Evolutionary conservation across 2,888 invertebrate genomes (phyloP).

Genomic region (Papilio demoleus): DNA sequence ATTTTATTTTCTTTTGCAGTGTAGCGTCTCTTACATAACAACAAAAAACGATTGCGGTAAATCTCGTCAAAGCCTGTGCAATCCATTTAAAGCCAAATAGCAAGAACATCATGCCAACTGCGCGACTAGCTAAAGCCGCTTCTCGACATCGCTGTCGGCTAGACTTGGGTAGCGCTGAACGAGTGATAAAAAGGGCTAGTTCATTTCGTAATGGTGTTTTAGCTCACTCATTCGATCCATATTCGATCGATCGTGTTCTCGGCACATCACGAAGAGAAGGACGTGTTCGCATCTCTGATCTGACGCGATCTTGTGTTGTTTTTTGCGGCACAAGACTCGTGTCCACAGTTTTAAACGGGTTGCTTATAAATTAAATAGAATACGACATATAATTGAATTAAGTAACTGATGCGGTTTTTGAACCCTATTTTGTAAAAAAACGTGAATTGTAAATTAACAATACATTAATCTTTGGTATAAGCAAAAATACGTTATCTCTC

Average conservation of each 20-base stretch:
- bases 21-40: background rate
- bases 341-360: too few species aligned
- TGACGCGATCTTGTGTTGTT: background rate
- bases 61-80: conserved; percentile 21
- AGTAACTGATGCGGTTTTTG: background rate
- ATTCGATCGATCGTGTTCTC: too few species aligned
- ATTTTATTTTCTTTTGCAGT: background rate
- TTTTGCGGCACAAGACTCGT: too few species aligned
- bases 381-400: background rate
- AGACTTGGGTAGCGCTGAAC: background rate
- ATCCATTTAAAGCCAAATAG: conserved; percentile 28
- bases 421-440: background rate
- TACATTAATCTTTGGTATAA: too few species aligned
- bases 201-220: background rate
- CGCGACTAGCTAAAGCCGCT: background rate
- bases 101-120: conserved; percentile 12
- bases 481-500: too few species aligned
- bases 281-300: background rate
- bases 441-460: too few species aligned
- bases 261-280: background rate
- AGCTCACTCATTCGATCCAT: conserved; percentile 10
- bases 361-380: conserved; percentile 26
- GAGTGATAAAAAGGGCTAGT: background rate
- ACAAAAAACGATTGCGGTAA: conserved; percentile 19
- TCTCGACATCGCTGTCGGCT: conserved; percentile 13